Conservation (phyloP, 2,888 invertebrate species). For the Maniola hyperantus region DNA sequence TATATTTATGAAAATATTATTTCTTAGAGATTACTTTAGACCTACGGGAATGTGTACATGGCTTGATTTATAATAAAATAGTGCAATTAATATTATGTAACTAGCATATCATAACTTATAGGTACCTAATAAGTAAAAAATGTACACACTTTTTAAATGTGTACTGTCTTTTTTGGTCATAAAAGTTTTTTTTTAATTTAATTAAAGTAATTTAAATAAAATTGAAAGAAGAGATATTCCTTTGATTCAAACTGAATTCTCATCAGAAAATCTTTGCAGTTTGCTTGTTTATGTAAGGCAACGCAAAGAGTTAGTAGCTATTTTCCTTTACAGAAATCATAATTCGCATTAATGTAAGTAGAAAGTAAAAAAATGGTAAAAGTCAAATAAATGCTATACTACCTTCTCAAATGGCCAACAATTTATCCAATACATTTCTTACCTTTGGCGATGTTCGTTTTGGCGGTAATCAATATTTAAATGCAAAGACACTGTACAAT, state of each 20-base stretch:
- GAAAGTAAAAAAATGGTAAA: conserved; percentile 45
- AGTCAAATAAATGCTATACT: conserved; percentile 84
- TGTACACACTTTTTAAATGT: conserved; percentile 70
- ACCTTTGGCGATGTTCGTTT: conserved; percentile 77
- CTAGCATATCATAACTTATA: conserved; percentile 30
- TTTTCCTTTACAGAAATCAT: conserved; percentile 26
- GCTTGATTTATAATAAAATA: conserved; percentile 28
- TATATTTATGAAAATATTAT: conserved; percentile 20
- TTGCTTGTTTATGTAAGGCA: neutral
- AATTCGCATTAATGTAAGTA: conserved; percentile 28
- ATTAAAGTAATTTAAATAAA: conserved; percentile 13
- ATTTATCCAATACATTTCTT: conserved; percentile 67
- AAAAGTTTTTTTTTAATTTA: conserved; percentile 22
- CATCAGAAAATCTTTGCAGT: neutral
- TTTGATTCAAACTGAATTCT: neutral
- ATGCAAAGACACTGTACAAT: conserved; percentile 68
- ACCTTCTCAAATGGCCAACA: conserved; percentile 74
- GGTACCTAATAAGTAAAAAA: conserved; percentile 38
- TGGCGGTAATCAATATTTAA: conserved; percentile 74
- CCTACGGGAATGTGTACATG: conserved; percentile 38
- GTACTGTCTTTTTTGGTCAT: conserved; percentile 64
- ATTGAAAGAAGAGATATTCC: conserved; percentile 12
- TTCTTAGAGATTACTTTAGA: conserved; percentile 22
- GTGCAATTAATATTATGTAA: conserved; percentile 24
- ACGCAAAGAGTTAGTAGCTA: conserved; percentile 23